These are phyloP conservation scores for Sinella curviseta DNA, from an alignment of 1,140 invertebrate genomes.

Conservation along the genomic window DNA sequence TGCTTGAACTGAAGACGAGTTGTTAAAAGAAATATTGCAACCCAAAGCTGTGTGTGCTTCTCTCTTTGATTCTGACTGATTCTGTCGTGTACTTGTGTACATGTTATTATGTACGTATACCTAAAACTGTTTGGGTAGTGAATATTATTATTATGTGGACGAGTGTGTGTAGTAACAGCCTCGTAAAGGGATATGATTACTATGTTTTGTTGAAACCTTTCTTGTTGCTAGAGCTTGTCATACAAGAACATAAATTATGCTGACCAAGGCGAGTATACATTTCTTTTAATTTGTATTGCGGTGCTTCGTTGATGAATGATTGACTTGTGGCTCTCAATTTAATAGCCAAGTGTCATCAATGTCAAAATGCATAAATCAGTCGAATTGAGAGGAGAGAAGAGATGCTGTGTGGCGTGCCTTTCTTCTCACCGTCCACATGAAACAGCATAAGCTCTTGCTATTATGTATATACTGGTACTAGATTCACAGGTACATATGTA, in stretches of 20 bases:
- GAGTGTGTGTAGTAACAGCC: background rate
- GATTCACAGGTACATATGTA: no score
- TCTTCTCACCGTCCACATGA: no score
- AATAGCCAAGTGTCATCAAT: slow-evolving; percentile 24
- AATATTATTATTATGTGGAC: background rate
- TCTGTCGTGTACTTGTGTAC: no score
- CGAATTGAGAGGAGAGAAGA: background rate
- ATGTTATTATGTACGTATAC: no score
- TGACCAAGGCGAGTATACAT: background rate
- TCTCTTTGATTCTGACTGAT: no score
- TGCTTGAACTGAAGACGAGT: no score
- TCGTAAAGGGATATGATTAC: background rate
- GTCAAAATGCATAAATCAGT: slow-evolving; percentile 19
- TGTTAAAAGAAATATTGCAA: no score
- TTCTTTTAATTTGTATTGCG: slow-evolving; percentile 25
- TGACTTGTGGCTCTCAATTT: slow-evolving; percentile 26
- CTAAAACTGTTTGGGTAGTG: no score
- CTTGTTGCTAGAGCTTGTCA: slow-evolving; percentile 13
- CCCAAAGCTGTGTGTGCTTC: no score
- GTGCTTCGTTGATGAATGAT: slow-evolving; percentile 24
- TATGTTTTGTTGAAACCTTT: background rate
- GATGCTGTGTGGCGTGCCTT: background rate
- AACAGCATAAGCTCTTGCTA: no score
- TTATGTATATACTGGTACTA: no score
- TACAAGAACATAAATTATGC: slow-evolving; percentile 19